Base-by-base conservation (phyloP, 1,140 invertebrate genomes). In the Sarcophaga bullata region DNA sequence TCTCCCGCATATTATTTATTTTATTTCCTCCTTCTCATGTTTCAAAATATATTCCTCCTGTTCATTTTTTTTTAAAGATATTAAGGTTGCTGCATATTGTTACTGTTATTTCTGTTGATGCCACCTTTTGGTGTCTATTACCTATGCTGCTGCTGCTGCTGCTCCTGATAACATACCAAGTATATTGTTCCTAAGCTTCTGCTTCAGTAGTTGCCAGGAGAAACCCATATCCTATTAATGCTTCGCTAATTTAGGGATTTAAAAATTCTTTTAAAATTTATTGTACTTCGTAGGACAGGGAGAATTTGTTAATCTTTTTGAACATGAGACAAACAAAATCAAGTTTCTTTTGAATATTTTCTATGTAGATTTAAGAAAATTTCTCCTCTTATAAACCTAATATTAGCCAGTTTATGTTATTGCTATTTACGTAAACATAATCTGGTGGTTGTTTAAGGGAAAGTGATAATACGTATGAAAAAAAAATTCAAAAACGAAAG, bases 31-130 rank as follows among this genome's bases (percentile, higher is more conserved):
- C 8, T 25, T 73, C 15, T 73, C 13, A 0, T 47, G 17, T 25
- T 25, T 72, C 58, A 13, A 1, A 1, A 37, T 37, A 37, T 68
- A n/a, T n/a, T n/a, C 15, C 58, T 17, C 58, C 7, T 11, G 15
- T n/a, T 72, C 0, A 25, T 25, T 25, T 5, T 52, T 52, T 3
- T 3, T 6, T 1, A 50, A 78, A 78, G 50, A 52, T 78, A 48
- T 78, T 78, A 78, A 17, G 75, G 75, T 78, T 78, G 75, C 52
- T 78, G 50, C 48, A 78, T 78, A 78, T 78, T 78, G 75, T 78
- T 78, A 78, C 75, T 78, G 75, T 50, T 48, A 17, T 49, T 17
- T 11, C 15, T 76, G 48, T 78, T 78, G 37, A 17, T 78, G n/a
- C 10, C 11, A 17, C 10, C 48, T 78, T 8, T 78, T 19, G n/a